Evolutionary conservation across 2,113 vertebrate genomes (phyloP), one percentile per base, ranked within the genome.

Genomic region (Hemichromis elongatus): DNA sequence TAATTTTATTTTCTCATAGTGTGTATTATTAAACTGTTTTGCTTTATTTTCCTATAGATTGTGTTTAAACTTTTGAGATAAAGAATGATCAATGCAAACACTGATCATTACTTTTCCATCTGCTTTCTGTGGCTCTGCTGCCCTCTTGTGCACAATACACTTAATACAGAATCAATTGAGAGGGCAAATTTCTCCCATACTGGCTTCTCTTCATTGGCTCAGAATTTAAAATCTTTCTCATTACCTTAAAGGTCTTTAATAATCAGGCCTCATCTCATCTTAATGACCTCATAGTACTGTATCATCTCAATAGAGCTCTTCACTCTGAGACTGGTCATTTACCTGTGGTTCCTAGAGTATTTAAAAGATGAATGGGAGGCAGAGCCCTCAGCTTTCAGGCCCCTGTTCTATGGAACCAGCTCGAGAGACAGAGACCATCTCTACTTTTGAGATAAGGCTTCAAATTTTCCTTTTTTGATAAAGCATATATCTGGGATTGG

Each of bases 111-210:
- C 6, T 57, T 28, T 73, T 3, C 30, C 53, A 40, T 7, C 8
- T 24, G 24, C 9, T 66, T 37, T 8, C 28, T 78, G 30, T 52
- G 8, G 26, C 35, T 63, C 12, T 92, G 86, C 91, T 88, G 94
- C 90, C 70, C 85, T 85, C 94, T 88, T 24, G 83, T 93, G 94
- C 54, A 47, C 26, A 28, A 52, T 16, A 21, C 14, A 26, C 8
- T 21, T 26, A 61, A 61, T 19, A 11, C 35, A 18, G 7, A 4
- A 11, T 7, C 24, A 28, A 21, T 6, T 79, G 35, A 8, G 0
- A 63, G 4, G 37, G 1, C 33, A 3, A 37, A 37, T 66, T 37
- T 66, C 19, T 66, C 59, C 33, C 19, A 66, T 21, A 66, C 33
- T 66, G 33, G 33, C 33, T 37, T 66, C 59, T 66, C 1, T 66